A percentile compares a stretch with the other conserved stretches of the same genome.
Conservation (phyloP, 2,113 vertebrate species). For the Paraplagusia blochii region DNA sequence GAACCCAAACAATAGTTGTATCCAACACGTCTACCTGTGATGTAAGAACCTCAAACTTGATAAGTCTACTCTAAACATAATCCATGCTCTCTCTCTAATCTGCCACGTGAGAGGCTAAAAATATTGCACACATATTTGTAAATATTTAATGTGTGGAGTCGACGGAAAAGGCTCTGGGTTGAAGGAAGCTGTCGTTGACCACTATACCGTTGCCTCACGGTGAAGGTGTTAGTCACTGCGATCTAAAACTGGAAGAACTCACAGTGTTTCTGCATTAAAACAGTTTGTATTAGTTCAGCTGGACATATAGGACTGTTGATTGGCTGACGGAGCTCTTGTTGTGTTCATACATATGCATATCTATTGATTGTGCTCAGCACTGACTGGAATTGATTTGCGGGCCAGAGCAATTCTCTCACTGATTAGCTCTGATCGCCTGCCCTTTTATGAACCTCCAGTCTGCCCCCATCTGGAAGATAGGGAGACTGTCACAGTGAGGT, state of each 20-base stretch:
- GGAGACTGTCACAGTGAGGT: neutral
- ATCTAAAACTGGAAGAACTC: slow-evolving; percentile 47
- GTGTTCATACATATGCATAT: slow-evolving; percentile 8
- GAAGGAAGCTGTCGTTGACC: slow-evolving; percentile 56
- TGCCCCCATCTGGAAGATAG: slow-evolving; percentile 1
- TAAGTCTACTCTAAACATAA: neutral
- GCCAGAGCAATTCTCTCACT: slow-evolving; percentile 18
- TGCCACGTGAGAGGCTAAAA: neutral
- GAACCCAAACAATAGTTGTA: no score
- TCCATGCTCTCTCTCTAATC: neutral
- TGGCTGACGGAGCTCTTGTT: slow-evolving; percentile 22
- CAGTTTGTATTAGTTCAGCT: no score
- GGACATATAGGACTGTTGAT: slow-evolving; percentile 6
- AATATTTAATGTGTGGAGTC: slow-evolving; percentile 6
- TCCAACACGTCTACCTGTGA: no score
- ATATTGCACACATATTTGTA: slow-evolving; percentile 4
- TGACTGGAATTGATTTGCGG: slow-evolving; percentile 42
- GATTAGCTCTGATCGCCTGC: slow-evolving; percentile 34
- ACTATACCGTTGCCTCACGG: slow-evolving; percentile 36
- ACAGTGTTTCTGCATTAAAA: no score
- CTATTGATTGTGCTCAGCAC: slow-evolving; percentile 36
- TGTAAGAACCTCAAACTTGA: neutral
- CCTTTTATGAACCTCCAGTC: slow-evolving; percentile 42
- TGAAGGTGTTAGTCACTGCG: neutral
- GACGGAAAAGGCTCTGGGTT: slow-evolving; percentile 52